These are phyloP conservation scores for Vulpes lagopus DNA, from an alignment of 2,113 vertebrate genomes.

Conservation along the genomic window DNA sequence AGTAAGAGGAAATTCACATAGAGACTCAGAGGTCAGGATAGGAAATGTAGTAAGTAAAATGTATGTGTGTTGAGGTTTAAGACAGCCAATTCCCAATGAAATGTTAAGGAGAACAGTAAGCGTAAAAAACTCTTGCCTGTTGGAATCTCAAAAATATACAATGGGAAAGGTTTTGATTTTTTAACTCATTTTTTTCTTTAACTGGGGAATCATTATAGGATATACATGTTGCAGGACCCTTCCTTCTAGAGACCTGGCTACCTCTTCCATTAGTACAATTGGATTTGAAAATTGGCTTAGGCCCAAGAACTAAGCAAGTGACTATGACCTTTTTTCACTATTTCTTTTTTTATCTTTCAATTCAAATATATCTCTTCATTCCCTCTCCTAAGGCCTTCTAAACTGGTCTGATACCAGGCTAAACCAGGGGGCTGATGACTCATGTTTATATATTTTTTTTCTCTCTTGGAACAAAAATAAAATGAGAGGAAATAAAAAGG, in stretches of 20 bases:
- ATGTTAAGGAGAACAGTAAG: neutral
- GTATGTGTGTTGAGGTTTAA: neutral
- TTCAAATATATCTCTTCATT: neutral
- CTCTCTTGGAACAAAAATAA: neutral
- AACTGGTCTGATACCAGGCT: neutral
- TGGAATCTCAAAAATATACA: slow-evolving; percentile 1
- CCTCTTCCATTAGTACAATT: neutral
- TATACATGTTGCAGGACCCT: neutral
- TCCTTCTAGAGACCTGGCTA: neutral
- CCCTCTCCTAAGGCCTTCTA: neutral
- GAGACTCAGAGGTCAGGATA: neutral
- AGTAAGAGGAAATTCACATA: neutral
- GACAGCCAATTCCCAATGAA: neutral
- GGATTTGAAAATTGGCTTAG: neutral
- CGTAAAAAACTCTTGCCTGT: neutral
- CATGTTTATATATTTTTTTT: neutral
- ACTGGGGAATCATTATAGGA: neutral
- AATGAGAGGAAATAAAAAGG: neutral
- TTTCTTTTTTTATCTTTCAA: neutral
- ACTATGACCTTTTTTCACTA: neutral
- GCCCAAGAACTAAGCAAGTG: neutral
- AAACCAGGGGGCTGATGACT: neutral
- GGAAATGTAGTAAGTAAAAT: neutral
- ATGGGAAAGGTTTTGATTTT: neutral
- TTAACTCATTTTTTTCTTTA: neutral